These are phyloP conservation scores for Apis mellifera DNA, from an alignment of 1,140 invertebrate species.

Conservation along the genomic window Amel_HAv3.1 CM009938.2:10254501-10255000, in stretches of 20 bases:
- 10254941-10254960: slow-evolving; percentile 46
- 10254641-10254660: too few relatives aligned
- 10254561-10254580: neutral
- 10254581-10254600: neutral
- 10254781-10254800: too few relatives aligned
- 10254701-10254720: too few relatives aligned
- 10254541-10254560: slow-evolving; percentile 60
- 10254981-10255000: too few relatives aligned
- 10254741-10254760: too few relatives aligned
- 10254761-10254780: too few relatives aligned
- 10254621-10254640: fast-evolving
- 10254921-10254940: slow-evolving; percentile 36
- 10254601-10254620: neutral
- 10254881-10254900: slow-evolving; percentile 58
- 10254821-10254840: neutral
- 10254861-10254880: neutral
- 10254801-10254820: neutral
- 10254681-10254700: too few relatives aligned
- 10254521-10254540: slow-evolving; percentile 39
- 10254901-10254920: slow-evolving; percentile 66
- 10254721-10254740: too few relatives aligned
- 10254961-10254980: slow-evolving; percentile 22
- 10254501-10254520: slow-evolving; percentile 32
- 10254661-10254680: too few relatives aligned
- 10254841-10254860: slow-evolving; percentile 23